Evolutionary conservation across 1,140 invertebrate species (phyloP).

Genomic region (Drosophila sucinea): DNA sequence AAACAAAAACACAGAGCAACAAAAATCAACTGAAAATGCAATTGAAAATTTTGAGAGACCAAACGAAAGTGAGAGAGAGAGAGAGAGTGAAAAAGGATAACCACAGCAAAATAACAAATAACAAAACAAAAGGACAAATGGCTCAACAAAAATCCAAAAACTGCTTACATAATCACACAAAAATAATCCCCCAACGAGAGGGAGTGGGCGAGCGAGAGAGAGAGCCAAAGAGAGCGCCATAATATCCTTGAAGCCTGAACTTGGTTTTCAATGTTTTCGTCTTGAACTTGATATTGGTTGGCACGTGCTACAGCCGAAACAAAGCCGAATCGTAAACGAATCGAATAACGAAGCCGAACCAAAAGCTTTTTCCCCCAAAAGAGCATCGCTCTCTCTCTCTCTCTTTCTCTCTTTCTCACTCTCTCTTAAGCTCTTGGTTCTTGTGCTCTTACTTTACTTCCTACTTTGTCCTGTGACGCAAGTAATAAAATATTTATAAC

Average conservation of each 20-base stretch:
- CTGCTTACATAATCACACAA: constrained; percentile 74
- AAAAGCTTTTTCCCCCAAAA: constrained; percentile 24
- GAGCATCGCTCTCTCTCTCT: background rate
- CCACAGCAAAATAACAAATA: constrained; percentile 22
- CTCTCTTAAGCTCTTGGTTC: constrained; percentile 17
- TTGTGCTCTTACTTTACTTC: constrained; percentile 56
- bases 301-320: constrained; percentile 28
- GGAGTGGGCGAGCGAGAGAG: constrained; percentile 19
- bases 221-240: constrained; percentile 23
- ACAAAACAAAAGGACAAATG: constrained; percentile 37
- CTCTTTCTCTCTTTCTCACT: background rate
- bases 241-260: constrained; percentile 62
- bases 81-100: constrained; percentile 19
- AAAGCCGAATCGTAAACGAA: background rate
- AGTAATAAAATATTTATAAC: constrained; percentile 75
- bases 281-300: constrained; percentile 68
- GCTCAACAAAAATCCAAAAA: constrained; percentile 39
- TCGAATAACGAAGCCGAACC: background rate
- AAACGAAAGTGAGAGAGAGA: constrained; percentile 28
- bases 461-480: constrained; percentile 60
- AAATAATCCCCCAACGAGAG: constrained; percentile 35
- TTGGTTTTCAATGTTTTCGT: constrained; percentile 78
- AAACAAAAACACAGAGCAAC: constrained; percentile 20
- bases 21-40: constrained; percentile 37
- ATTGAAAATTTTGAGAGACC: constrained; percentile 38